Evolutionary conservation across 2,113 vertebrate genomes (phyloP), one percentile per base, ranked within the genome.

Genomic region (Atherinomorus stipes): DNA sequence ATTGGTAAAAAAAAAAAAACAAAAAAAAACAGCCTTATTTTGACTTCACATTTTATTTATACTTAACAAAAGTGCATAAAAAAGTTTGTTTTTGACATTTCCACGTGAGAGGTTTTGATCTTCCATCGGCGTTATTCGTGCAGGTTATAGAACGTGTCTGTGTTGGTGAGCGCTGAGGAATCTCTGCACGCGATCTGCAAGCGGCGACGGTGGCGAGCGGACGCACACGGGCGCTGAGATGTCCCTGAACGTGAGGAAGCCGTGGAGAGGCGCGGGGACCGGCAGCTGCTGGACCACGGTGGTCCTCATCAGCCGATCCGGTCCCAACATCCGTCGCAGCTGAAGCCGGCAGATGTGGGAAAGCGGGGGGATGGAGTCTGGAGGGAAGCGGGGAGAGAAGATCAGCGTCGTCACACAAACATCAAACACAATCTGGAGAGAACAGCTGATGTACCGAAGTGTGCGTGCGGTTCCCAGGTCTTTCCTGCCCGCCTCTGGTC

Each of bases 321-420:
- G 57, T 54, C 93, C 93, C 74, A 94, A 60, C 18, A 66, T 7
- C 3, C 25, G 53, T 42, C 91, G 66, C 13, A 95, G 37, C 59
- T 78, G 70, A 64, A 94, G 81, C 62, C 94, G 78, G 70, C 93
- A 94, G 49, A 94, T 59, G 83, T 95, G 92, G 52, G 81, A 81
- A 1, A 95, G 86, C 59, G 31, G 6, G 42, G 93, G 89, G 37
- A 93, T 11, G 4, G 74, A 78, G 22, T 91, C 94, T 95, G 23
- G 2, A 83, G 34, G 21, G 28, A 62, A 16, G 44, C 11, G 37
- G 28, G 52, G 19, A 69, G 11, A 34, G 28, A 44, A 9, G 40
- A 23, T 21, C 22, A 11, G 13, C 10, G 38, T 40, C 6, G 13
- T 7, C 1, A 34, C 13, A 6, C 11, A 22, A 13, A 4, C 6